Percentiles rank a stretch among this genome's conserved stretches.
phyloP scores from a whole-genome alignment of 2,113 vertebrate genomes.

The Eleginops maclovinus region DNA sequence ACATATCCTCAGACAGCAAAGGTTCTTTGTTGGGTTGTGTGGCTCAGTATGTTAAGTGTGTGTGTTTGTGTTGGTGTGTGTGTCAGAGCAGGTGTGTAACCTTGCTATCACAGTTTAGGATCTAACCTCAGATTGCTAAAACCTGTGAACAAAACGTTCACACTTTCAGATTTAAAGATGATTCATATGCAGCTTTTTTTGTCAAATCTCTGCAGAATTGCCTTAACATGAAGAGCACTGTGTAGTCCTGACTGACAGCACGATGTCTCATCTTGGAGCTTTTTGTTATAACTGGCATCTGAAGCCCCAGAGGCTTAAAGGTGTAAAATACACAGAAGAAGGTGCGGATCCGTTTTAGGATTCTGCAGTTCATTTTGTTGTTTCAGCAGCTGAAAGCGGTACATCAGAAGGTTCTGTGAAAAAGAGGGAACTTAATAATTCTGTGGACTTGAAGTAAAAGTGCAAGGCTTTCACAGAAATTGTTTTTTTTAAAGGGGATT shows the following conservation, averaged over 20 bases:
- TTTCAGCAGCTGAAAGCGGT: background rate
- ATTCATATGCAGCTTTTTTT: constrained; percentile 23
- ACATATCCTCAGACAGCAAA: constrained; percentile 27
- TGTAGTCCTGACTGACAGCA: background rate
- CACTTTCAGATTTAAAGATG: constrained; percentile 29
- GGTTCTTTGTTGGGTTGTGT: constrained; percentile 22
- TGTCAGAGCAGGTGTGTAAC: constrained; percentile 11
- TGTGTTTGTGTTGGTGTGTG: background rate
- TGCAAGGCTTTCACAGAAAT: background rate
- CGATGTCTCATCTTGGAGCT: background rate
- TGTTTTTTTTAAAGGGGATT: constrained; percentile 2
- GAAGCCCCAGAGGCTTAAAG: constrained; percentile 15
- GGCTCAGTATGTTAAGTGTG: constrained; percentile 11
- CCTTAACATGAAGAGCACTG: background rate
- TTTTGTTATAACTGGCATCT: background rate
- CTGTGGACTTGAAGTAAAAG: background rate
- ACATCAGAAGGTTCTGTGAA: background rate
- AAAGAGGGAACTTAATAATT: constrained; percentile 5
- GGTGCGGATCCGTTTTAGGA: background rate
- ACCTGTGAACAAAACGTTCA: background rate
- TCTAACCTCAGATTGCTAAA: constrained; percentile 6
- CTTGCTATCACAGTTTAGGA: background rate
- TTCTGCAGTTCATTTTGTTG: constrained; percentile 9
- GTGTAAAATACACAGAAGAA: constrained; percentile 6
- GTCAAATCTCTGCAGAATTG: constrained; percentile 5